Base-by-base conservation (phyloP, 2,113 vertebrate species). In the Perca flavescens region DNA sequence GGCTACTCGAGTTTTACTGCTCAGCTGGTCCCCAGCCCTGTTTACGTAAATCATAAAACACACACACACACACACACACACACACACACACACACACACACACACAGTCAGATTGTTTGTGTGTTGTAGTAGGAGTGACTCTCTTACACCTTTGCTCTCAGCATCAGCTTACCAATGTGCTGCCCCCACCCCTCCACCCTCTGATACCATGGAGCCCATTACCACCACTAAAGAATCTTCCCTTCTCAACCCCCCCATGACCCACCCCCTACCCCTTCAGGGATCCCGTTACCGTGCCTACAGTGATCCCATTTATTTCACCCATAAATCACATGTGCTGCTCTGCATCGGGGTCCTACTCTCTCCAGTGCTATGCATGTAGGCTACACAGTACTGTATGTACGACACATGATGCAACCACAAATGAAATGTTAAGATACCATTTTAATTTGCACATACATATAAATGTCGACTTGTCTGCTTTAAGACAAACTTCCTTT, bases 121-220 rank as follows among this genome's bases (percentile, higher is more conserved):
- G 61, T 43, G 79, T 71, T 67, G 74, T 69, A 77, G 67, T 65
- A 40, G 56, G 54, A 70, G 67, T 62, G 49, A 77, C 57, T 88
- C 58, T 90, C 43, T 75, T n/a, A 65, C 53, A 74, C n/a, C 75
- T 86, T 85, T 82, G 80, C 65, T 78, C 80, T 61, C 75, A 63
- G 34, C 43, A 83, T 95, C 90, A 73, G 67, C 77, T 95, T 94
- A 86, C 84, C 73, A 62, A 80, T 57, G 68, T 74, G 28, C 69
- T 28, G 10, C 10, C 43, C 9, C 10, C 16, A 25, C 25, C 25
- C 25, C 25, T 25, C 25, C 25, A 25, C 49, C 40, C 17, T 21
- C 34, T 2, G n/a, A 74, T 71, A 72, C 77, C 77, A 31, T 21
- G 34, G 52, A 86, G 40, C 67, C 77, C 57, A 79, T 85, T 85